Base-by-base conservation (phyloP, 2,113 vertebrate species). In the Phalacrocorax aristotelis region DNA sequence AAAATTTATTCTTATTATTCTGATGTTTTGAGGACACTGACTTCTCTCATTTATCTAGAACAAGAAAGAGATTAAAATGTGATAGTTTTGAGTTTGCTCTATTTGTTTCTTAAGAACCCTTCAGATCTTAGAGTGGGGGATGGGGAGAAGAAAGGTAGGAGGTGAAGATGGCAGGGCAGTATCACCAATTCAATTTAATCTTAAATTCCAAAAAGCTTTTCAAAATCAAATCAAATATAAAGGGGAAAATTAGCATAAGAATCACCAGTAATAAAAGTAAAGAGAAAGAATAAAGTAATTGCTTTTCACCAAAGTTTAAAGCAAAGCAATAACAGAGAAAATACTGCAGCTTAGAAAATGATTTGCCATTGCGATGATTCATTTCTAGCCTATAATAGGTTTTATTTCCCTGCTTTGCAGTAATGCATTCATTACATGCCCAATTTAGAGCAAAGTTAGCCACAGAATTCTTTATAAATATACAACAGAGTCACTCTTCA, bases 401-500 rank as follows among this genome's bases (percentile, higher is more conserved):
- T 97, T 97, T 97, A 95, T 96, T 97, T 92, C 88, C 92, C 86
- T 95, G 83, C 76, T 95, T 97, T 88, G 64, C 95, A 97, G 94
- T 94, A 97, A 98, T 95, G 92, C 91, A 95, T 98, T 98, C 96
- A 98, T 98, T 98, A 98, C 96, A 97, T 81, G 95, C 97, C 96
- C 81, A 96, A 97, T 98, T 98, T 98, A 95, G 84, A 97, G 95
- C 82, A 97, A 92, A 97, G 92, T 88, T 97, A 95, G 83, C 93
- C 91, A 83, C 87, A 52, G 92, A 96, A 90, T 94, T 86, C 76
- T 94, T 88, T 93, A 92, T 84, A 96, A 96, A 95, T 95, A 82
- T 64, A 81, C 55, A 90, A 81, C 32, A 85, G 85, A 96, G 91
- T 87, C 91, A 77, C 71, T 93, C 89, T 86, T 92, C 74, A 93